Base-by-base conservation (phyloP, 2,797 vertebrate genomes). In the Arctocebus calabarensis region DNA sequence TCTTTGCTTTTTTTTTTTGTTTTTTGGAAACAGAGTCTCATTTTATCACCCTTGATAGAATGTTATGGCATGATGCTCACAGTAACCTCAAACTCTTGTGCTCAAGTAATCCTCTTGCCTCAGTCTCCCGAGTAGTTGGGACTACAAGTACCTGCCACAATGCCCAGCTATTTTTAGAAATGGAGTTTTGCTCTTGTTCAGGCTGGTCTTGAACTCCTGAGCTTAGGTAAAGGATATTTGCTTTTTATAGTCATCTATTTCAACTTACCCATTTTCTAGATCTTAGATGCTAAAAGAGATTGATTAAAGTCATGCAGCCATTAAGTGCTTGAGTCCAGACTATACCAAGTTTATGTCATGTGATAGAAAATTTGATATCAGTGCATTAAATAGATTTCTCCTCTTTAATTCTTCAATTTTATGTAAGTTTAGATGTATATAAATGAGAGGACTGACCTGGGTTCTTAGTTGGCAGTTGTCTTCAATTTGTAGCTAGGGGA, bases 351-450 rank as follows among this genome's bases (percentile, higher is more conserved):
- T 89, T 22, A 89, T 86, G 23, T 86, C 5, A 0, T 20, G 10
- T 3, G n/a, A 22, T 32, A 78, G 40, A 70, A 64, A 5, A 27
- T n/a, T 52, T 73, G 13, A 34, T 45, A 83, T 40, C 64, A 40
- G 6, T 25, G 3, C 6, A 70, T 22, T 25, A 71, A 71, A n/a
- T 81, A 22, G 59, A 82, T 59, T 84, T 87, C 27, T 88, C 37
- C 55, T 78, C 85, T 87, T 82, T 40, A 84, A 81, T 59, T 61
- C 85, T 87, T 82, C 34, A 84, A 75, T 64, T 61, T 57, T 57
- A 34, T 61, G 2, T 32, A 6, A n/a, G 1, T 71, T 5, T 59
- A 3, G 48, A 14, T 55, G 7, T 23, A 57, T 59, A 2, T 89
- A 62, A 77, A 7, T 52, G 16, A 4, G 8, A 45, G 29, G 23